phyloP scores from a whole-genome alignment of 1,140 invertebrate genomes.

The Musca domestica region DNA sequence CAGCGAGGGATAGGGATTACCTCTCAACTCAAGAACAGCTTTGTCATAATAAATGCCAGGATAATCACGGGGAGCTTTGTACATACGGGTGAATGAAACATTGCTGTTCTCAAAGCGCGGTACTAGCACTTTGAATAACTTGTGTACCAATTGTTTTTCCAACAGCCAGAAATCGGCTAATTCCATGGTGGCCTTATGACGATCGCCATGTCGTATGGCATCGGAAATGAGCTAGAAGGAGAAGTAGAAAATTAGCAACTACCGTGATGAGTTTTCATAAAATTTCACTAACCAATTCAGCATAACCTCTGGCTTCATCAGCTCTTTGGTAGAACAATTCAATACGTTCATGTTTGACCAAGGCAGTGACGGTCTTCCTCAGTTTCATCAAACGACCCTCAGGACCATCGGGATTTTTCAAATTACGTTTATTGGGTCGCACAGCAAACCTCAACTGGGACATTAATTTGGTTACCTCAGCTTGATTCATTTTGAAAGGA shows the following conservation, averaged over 20 bases:
- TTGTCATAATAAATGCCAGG: slow-evolving; percentile 58
- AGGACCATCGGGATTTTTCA: slow-evolving; percentile 69
- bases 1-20: slow-evolving; percentile 67
- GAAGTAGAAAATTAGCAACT: background rate
- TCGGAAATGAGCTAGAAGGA: slow-evolving; percentile 76
- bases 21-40: slow-evolving; percentile 77
- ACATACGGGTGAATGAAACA: slow-evolving; percentile 70
- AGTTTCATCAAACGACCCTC: slow-evolving; percentile 75
- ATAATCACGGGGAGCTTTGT: slow-evolving; percentile 65
- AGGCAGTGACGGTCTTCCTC: slow-evolving; percentile 76
- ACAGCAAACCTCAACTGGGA: slow-evolving; percentile 70
- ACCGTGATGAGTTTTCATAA: background rate
- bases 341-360: slow-evolving; percentile 86
- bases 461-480: slow-evolving; percentile 69
- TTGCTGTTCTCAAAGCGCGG: slow-evolving; percentile 75
- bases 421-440: slow-evolving; percentile 59
- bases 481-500: slow-evolving; percentile 68
- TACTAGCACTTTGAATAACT: slow-evolving; percentile 89
- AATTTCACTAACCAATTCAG: slow-evolving; percentile 67
- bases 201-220: slow-evolving; percentile 82
- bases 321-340: slow-evolving; percentile 74
- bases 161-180: slow-evolving; percentile 83
- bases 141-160: slow-evolving; percentile 87
- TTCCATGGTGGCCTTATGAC: slow-evolving; percentile 83
- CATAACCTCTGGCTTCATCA: slow-evolving; percentile 86